These are phyloP conservation scores for Psylliodes chrysocephalus DNA, from an alignment of 2,888 invertebrate species.

Conservation along the genomic window DNA sequence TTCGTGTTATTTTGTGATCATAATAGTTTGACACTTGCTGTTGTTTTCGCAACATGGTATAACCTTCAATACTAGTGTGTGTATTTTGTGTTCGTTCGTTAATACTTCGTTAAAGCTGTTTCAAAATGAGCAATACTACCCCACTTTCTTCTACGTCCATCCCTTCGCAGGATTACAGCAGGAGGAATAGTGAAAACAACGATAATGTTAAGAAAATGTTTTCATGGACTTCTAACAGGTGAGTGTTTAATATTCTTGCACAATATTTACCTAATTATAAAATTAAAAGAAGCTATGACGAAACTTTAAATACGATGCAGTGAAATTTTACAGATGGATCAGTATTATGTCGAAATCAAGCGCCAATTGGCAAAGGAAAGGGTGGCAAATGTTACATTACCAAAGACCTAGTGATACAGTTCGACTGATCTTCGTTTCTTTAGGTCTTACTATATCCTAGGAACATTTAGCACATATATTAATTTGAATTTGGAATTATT, in stretches of 20 bases:
- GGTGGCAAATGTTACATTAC: too few species aligned
- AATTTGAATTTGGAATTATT: too few species aligned
- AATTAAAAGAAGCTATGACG: neutral
- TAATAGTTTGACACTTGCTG: conserved; percentile 22
- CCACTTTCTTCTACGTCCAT: neutral
- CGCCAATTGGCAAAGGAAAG: too few species aligned
- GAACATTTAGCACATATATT: too few species aligned
- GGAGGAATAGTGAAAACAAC: conserved; percentile 8
- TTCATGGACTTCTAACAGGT: conserved; percentile 42
- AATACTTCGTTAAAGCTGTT: conserved; percentile 14
- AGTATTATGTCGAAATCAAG: too few species aligned
- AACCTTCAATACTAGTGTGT: conserved; percentile 20
- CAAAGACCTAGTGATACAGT: too few species aligned
- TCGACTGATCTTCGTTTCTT: too few species aligned
- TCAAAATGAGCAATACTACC: conserved; percentile 19
- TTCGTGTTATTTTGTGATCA: conserved; percentile 3
- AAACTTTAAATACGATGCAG: too few species aligned
- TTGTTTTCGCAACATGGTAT: conserved; percentile 31
- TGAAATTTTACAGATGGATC: too few species aligned
- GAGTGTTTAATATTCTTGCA: conserved; percentile 13
- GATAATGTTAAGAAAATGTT: conserved; percentile 38
- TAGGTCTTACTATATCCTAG: too few species aligned
- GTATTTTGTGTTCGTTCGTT: conserved; percentile 13
- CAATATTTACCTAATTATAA: neutral
- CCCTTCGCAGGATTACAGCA: neutral